Conservation (phyloP, 2,797 vertebrate genomes). For the Gambelia wislizenii region DNA sequence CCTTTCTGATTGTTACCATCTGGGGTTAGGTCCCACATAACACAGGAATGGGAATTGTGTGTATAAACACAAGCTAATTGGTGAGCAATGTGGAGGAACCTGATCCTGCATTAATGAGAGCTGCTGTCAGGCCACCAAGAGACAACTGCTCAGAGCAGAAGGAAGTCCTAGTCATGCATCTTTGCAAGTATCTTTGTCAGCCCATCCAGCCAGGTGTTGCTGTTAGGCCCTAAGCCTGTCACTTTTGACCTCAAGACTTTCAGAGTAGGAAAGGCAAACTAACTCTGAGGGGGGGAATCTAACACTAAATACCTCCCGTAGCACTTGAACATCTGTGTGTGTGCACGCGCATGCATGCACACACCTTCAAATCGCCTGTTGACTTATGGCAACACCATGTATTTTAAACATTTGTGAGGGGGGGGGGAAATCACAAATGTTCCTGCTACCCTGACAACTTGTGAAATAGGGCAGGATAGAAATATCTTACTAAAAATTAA, state of each 20-base stretch:
- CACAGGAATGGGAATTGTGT: constrained; percentile 40
- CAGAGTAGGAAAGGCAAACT: not conserved
- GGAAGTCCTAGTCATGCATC: constrained; percentile 29
- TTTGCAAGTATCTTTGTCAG: constrained; percentile 17
- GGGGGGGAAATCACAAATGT: not conserved
- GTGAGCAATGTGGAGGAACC: constrained; percentile 38
- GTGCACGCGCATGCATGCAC: too few species aligned
- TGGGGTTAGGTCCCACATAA: constrained; percentile 44
- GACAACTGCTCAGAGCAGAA: constrained; percentile 30
- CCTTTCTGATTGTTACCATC: constrained; percentile 46
- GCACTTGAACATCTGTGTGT: not conserved
- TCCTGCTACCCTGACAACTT: too few species aligned
- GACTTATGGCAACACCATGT: too few species aligned
- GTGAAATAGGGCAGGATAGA: too few species aligned
- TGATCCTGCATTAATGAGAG: constrained; percentile 48
- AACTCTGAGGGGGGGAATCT: not conserved
- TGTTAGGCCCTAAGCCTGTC: not conserved
- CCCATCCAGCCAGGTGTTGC: not conserved
- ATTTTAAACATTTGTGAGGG: not conserved
- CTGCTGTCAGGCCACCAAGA: constrained; percentile 44
- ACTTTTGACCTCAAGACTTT: not conserved
- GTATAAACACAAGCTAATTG: constrained; percentile 48
- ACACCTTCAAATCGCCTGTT: too few species aligned
- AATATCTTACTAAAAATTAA: too few species aligned
- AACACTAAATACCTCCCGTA: not conserved